Percentiles rank a stretch among this genome's conserved stretches.
phyloP scores from a whole-genome alignment of 1,140 invertebrate species.

The Bombus impatiens region DNA sequence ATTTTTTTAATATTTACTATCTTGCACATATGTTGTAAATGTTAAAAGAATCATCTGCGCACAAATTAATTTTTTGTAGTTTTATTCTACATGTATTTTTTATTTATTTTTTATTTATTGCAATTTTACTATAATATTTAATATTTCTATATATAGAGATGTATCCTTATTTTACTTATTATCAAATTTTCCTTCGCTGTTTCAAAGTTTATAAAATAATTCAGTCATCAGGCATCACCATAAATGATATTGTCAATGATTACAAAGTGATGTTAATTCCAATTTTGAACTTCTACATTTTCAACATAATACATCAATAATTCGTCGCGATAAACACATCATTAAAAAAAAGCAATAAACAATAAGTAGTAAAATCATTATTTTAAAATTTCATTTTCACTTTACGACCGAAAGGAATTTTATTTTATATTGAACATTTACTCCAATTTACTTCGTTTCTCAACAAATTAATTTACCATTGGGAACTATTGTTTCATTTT shows the following conservation, averaged over 20 bases:
- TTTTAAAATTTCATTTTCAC: too few species aligned
- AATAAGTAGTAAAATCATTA: too few species aligned
- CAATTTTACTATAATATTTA: neutral
- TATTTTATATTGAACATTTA: neutral
- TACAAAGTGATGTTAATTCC: neutral
- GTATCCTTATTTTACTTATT: neutral
- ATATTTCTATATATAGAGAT: neutral
- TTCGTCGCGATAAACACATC: neutral
- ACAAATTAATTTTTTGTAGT: too few species aligned
- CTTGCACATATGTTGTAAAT: too few species aligned
- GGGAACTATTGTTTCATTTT: too few species aligned
- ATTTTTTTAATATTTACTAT: too few species aligned
- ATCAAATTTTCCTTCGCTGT: neutral
- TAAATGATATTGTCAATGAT: neutral
- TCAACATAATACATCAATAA: neutral
- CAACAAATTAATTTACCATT: neutral
- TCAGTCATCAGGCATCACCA: neutral
- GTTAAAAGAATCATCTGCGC: too few species aligned
- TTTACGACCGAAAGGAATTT: neutral
- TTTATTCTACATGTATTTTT: too few species aligned
- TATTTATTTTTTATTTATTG: neutral
- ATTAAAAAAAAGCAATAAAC: neutral
- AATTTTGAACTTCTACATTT: neutral
- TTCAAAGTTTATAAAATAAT: too few species aligned
- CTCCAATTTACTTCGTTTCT: neutral